phyloP scores from a whole-genome alignment of 2,888 invertebrate genomes.

The Thera obeliscata region DNA sequence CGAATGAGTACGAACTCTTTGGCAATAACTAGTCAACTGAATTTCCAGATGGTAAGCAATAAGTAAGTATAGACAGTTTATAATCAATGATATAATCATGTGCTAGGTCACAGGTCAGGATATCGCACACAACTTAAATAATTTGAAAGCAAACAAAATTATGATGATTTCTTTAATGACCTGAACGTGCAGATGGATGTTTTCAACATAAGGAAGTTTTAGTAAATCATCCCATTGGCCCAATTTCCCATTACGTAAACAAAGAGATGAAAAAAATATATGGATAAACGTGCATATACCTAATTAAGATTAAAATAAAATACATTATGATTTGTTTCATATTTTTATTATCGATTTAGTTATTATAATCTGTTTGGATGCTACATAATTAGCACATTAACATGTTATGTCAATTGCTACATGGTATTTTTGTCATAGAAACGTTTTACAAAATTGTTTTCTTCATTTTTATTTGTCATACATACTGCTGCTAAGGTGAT shows the following conservation, averaged over 20 bases:
- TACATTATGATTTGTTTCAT: slow-evolving; percentile 60
- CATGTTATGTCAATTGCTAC: slow-evolving; percentile 75
- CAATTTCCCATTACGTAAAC: background rate
- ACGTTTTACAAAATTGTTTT: slow-evolving; percentile 75
- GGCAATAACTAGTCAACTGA: slow-evolving; percentile 23
- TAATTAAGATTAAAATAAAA: slow-evolving; percentile 31
- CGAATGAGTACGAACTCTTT: slow-evolving; percentile 6
- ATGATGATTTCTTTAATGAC: slow-evolving; percentile 6
- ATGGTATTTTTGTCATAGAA: slow-evolving; percentile 76
- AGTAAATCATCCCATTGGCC: background rate
- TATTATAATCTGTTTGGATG: slow-evolving; percentile 79
- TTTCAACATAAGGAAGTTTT: background rate
- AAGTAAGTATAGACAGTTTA: slow-evolving; percentile 47
- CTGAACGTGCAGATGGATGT: slow-evolving; percentile 9
- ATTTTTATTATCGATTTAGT: slow-evolving; percentile 80
- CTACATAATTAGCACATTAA: slow-evolving; percentile 69
- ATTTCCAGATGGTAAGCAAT: slow-evolving; percentile 24
- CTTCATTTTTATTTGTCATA: slow-evolving; percentile 52
- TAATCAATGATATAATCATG: slow-evolving; percentile 43
- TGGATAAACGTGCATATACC: background rate
- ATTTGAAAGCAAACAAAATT: slow-evolving; percentile 15
- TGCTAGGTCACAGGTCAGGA: slow-evolving; percentile 56
- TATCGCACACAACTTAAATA: slow-evolving; percentile 16
- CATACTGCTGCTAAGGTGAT: slow-evolving; percentile 45
- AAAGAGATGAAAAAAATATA: too few relatives aligned